Conservation (phyloP, 2,888 invertebrate genomes). For the Cerastoderma edule region DNA sequence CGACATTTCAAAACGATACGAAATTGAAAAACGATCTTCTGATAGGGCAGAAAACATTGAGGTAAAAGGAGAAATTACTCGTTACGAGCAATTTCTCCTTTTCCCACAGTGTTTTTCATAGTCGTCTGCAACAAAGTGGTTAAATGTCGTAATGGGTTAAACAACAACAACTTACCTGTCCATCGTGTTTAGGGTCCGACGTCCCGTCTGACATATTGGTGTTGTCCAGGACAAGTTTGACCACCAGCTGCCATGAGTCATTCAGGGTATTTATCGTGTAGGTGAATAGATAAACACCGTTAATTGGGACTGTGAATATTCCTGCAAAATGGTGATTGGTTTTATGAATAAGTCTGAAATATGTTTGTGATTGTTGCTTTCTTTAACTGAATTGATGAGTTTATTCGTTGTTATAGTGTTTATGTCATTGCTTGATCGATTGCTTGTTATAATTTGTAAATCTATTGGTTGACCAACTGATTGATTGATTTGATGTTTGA, state of each 20-base stretch:
- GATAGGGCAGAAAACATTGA: neutral
- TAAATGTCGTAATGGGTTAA: neutral
- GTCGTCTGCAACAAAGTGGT: neutral
- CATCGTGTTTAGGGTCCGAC: conserved; percentile 18
- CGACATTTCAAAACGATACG: neutral
- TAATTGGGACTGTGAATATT: conserved; percentile 20
- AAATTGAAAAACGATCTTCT: neutral
- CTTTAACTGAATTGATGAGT: too few species aligned
- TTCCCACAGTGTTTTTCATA: neutral
- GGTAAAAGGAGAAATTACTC: neutral
- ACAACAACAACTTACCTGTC: conserved; percentile 4
- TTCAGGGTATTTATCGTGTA: conserved; percentile 19
- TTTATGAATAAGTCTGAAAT: too few species aligned
- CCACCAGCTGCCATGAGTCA: conserved; percentile 16
- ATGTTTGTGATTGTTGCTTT: too few species aligned
- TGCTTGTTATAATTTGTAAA: too few species aligned
- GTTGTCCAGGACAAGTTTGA: conserved; percentile 26
- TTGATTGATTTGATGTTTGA: too few species aligned
- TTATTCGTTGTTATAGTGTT: too few species aligned
- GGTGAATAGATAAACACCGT: conserved; percentile 30
- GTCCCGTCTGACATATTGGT: conserved; percentile 28
- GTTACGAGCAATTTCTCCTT: neutral
- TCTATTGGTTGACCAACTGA: too few species aligned
- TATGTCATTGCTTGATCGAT: too few species aligned
- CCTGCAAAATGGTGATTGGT: too few species aligned